These are phyloP conservation scores for Dallia pectoralis DNA, from an alignment of 2,797 vertebrate genomes.

Conservation along the genomic window DNA sequence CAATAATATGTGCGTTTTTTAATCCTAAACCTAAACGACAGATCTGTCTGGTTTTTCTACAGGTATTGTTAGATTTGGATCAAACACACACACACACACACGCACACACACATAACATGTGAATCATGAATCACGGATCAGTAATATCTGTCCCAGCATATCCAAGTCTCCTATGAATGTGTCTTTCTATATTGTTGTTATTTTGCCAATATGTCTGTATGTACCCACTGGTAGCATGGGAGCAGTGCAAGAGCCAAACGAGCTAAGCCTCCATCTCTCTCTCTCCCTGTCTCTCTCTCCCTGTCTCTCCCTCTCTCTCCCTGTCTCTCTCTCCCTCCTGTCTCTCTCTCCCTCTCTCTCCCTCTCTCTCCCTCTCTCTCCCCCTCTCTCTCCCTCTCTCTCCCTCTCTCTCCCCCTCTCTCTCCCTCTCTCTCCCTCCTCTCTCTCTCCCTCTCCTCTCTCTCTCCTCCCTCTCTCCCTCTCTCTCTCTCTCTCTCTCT, in stretches of 20 bases:
- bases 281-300: not conserved
- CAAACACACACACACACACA: not conserved
- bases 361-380: not conserved
- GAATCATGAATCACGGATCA: not conserved
- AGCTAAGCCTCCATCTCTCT: not conserved
- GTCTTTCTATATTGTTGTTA: not conserved
- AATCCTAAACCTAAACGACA: no score
- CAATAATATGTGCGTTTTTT: no score
- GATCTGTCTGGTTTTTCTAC: no score
- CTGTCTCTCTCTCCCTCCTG: not conserved
- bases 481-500: constrained; percentile 2
- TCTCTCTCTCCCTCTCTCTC: not conserved
- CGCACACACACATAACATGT: not conserved
- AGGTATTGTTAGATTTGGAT: no score
- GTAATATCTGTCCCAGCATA: not conserved
- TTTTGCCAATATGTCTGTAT: not conserved
- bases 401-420: not conserved
- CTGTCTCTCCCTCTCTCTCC: not conserved
- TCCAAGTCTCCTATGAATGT: not conserved
- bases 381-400: not conserved
- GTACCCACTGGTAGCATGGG: constrained; percentile 7
- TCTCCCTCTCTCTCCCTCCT: no score
- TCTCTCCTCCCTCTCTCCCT: not conserved
- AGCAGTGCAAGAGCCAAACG: not conserved
- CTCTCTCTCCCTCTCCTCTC: no score